These are phyloP conservation scores for Abrostola tripartita DNA, from an alignment of 2,888 invertebrate species.

Conservation along the genomic window DNA sequence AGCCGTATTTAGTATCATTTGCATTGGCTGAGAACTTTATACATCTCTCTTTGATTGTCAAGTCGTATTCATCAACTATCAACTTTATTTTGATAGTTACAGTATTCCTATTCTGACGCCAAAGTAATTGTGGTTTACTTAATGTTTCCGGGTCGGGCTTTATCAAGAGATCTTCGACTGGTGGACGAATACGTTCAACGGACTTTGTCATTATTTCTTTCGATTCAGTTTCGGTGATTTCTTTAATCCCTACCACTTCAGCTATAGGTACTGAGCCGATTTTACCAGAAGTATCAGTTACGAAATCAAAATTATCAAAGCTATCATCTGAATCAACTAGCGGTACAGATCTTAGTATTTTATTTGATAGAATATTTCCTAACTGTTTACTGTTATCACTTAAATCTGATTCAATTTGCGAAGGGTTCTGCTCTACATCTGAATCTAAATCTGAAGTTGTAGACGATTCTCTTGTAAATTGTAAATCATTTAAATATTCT, in stretches of 20 bases:
- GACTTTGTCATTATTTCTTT: conserved; percentile 2
- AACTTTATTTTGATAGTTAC: conserved; percentile 76
- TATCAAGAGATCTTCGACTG: conserved; percentile 42
- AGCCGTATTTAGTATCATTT: conserved; percentile 70
- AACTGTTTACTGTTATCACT: conserved; percentile 1
- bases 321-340: conserved; percentile 67
- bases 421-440: conserved; percentile 26
- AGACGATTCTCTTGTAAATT: conserved; percentile 43
- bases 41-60: conserved; percentile 65
- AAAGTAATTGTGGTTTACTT: conserved; percentile 73
- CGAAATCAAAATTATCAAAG: conserved; percentile 48
- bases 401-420: neutral
- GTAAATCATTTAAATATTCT: conserved; percentile 63
- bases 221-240: conserved; percentile 5
- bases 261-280: conserved; percentile 15
- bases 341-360: conserved; percentile 70
- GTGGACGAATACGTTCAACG: conserved; percentile 66
- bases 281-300: conserved; percentile 5
- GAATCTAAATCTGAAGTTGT: conserved; percentile 39
- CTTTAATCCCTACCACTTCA: conserved; percentile 15
- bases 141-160: conserved; percentile 27
- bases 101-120: conserved; percentile 73
- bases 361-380: conserved; percentile 39
- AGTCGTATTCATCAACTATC: conserved; percentile 71
- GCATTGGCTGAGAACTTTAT: conserved; percentile 68